Evolutionary conservation across 2,113 vertebrate genomes (phyloP).

Genomic region (Gopherus evgoodei): DNA sequence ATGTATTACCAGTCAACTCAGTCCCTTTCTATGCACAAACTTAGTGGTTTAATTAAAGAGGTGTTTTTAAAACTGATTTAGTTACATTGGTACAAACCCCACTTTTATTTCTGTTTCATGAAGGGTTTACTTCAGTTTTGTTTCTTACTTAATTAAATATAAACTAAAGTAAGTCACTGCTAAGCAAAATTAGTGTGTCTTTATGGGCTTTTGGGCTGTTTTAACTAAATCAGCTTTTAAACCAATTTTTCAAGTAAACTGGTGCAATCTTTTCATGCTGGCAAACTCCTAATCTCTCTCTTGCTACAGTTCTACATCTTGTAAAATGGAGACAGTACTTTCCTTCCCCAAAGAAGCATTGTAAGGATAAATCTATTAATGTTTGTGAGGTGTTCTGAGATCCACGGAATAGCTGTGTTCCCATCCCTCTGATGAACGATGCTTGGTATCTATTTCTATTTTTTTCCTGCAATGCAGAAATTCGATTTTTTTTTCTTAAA

Average conservation of each 20-base stretch:
- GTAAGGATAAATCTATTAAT: background rate
- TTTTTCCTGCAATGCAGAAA: background rate
- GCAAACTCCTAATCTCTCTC: rapidly evolving
- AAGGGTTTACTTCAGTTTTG: slow-evolving; percentile 1
- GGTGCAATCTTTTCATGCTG: rapidly evolving
- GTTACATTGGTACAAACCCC: background rate
- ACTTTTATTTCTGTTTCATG: background rate
- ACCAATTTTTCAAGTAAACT: rapidly evolving
- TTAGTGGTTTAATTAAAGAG: background rate
- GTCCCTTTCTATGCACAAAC: background rate
- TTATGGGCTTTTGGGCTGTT: background rate
- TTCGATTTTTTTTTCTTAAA: background rate
- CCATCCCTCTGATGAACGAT: background rate
- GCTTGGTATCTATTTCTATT: rapidly evolving
- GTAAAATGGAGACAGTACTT: background rate
- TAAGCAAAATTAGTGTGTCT: background rate
- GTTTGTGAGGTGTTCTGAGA: rapidly evolving
- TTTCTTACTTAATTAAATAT: background rate
- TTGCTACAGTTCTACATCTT: background rate
- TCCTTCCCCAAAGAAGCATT: rapidly evolving
- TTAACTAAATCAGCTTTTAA: rapidly evolving
- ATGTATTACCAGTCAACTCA: background rate
- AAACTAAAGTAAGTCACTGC: background rate
- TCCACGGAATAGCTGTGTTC: background rate
- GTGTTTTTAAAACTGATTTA: background rate